Base-by-base conservation (phyloP, 2,888 invertebrate species). In the Eremobia ochroleuca region DNA sequence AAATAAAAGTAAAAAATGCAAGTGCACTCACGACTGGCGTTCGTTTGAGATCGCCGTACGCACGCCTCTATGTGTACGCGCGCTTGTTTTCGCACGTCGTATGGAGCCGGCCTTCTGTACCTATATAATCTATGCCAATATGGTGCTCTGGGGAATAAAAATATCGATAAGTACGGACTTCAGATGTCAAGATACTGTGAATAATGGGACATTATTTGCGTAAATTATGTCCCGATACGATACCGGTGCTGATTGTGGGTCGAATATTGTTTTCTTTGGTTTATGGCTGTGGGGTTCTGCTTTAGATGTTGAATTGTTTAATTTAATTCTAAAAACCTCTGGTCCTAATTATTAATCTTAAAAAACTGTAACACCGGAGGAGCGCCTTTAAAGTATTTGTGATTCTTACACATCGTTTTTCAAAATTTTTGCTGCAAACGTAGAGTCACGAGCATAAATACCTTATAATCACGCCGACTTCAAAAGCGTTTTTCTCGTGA, bases 121-220 rank as follows among this genome's bases (percentile, higher is more conserved):
- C 0, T 2, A 5, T 21, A 4, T 70, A 21, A 37, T 62, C 18
- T 71, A 18, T 43, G 4, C 15, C 28, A 0, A 25, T 64, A 46
- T 1, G 15, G 31, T 9, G 18, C 72, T 62, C 68, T 3, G 25
- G 65, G 69, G 62, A 73, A 67, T 52, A 59, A 43, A 28, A 25
- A 62, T 77, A 61, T 55, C 58, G 40, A 18, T 34, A n/a, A n/a
- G n/a, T 40, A 70, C 18, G 8, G 49, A 49, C 66, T 67, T 62
- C 62, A 67, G 62, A 58, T 70, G 82, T 73, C 83, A 85, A 83
- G 77, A 75, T 75, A 73, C 58, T 43, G 37, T 77, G 72, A 85
- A 75, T 87, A 83, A 85, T 77, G 64, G 64, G 25, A 77, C 59
- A 68, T 69, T 79, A 73, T 83, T 85, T 64, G 72, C 61, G 68